Conservation (phyloP, 1,140 invertebrate species). For the honey bee (Apis mellifera) region DNA sequence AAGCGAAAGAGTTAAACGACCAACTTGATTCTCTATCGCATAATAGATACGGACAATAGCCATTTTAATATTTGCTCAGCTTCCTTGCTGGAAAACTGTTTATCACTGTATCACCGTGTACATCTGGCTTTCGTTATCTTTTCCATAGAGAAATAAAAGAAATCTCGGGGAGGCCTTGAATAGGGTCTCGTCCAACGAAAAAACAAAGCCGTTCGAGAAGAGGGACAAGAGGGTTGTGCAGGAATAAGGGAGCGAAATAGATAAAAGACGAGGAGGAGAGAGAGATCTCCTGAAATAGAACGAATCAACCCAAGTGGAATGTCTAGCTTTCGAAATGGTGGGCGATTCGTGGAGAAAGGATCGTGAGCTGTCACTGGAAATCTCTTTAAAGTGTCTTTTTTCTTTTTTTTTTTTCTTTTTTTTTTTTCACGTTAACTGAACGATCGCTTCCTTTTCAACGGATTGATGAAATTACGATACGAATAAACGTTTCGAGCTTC, state of each 20-base stretch:
- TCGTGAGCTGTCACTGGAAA: constrained; percentile 33
- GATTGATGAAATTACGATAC: constrained; percentile 37
- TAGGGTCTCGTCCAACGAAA: constrained; percentile 28
- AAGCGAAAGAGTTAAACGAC: background rate
- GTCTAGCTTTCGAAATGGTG: constrained; percentile 40
- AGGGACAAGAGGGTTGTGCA: background rate
- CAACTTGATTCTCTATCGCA: background rate
- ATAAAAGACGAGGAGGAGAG: background rate
- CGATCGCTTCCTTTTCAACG: constrained; percentile 25
- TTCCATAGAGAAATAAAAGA: constrained; percentile 28
- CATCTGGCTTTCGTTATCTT: constrained; percentile 44
- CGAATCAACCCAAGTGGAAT: constrained; percentile 46
- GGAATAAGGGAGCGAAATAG: background rate
- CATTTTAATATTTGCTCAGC: background rate
- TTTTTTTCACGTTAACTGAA: constrained; percentile 8
- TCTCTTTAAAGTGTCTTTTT: constrained; percentile 5
- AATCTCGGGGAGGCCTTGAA: constrained; percentile 12
- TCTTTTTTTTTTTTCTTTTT: background rate
- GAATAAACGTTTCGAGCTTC: background rate
- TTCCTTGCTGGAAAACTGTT: constrained; percentile 12
- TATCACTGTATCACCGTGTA: constrained; percentile 42
- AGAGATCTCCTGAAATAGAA: constrained; percentile 36
- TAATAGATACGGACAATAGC: constrained; percentile 11
- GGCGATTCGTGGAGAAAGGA: constrained; percentile 18
- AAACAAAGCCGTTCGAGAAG: constrained; percentile 35